Conservation (phyloP, 2,113 vertebrate genomes). For the Colossoma macropomum region DNA sequence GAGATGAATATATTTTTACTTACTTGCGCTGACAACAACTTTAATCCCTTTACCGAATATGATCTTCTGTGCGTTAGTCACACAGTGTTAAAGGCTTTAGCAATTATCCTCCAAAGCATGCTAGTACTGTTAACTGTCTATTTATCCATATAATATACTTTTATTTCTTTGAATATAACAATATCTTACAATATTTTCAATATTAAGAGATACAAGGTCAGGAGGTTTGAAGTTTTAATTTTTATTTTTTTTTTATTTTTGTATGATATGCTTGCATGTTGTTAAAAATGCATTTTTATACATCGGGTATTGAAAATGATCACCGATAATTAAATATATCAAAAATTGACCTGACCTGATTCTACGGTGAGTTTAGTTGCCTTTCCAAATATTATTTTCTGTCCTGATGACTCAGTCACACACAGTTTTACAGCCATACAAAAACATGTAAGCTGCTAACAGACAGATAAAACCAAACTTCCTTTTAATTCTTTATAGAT, state of each 20-base stretch:
- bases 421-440: neutral
- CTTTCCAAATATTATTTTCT: slow-evolving; percentile 17
- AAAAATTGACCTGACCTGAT: neutral
- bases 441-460: slow-evolving; percentile 8
- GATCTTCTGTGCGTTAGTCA: slow-evolving; percentile 20
- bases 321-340: neutral
- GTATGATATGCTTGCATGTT: no score
- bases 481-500: no score
- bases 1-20: neutral
- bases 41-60: slow-evolving; percentile 28
- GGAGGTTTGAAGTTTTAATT: no score
- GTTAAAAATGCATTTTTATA: no score
- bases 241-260: no score
- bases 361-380: slow-evolving; percentile 23
- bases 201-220: no score
- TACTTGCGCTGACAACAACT: neutral
- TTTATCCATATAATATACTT: neutral
- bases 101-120: neutral
- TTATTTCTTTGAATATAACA: neutral
- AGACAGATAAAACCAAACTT: neutral
- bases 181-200: no score
- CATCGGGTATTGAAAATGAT: no score
- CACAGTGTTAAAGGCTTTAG: slow-evolving; percentile 3
- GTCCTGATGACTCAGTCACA: neutral
- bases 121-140: neutral